Base-by-base conservation (phyloP, 2,113 vertebrate species). In the Butastur rufipennis region DNA sequence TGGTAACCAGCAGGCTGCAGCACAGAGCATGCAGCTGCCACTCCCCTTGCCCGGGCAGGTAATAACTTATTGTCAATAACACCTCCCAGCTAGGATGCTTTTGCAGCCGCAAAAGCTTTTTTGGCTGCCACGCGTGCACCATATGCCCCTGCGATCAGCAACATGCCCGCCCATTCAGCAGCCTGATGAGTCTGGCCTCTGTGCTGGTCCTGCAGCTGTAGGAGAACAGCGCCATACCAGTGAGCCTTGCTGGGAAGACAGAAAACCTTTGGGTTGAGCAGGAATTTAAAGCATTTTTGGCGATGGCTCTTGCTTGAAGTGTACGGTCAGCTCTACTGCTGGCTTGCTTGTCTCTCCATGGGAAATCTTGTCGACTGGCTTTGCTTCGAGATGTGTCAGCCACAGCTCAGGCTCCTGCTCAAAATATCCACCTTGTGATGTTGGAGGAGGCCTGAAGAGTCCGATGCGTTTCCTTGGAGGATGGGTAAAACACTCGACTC, bases 181-280 rank as follows among this genome's bases (percentile, higher is more conserved):
- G 62, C 83, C 45, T 67, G 79, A 61, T n/a, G 27, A 10, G 67
- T 55, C 13, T 0, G 11, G 65, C 40, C 40, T 40, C 56, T 0
- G 0, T 0, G 4, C 53, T 0, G 7, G 34, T 29, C n/a, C 73
- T 48, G 66, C 43, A n/a, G 4, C 65, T 0, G 0, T 20, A 3
- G 1, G 1, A 67, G 25, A 78, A 78, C 78, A 59, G 48, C 2
- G 4, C 40, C 31, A 2, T 15, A 77, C 53, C 84, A 52, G 58
- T 1, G 7, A 78, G 45, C 55, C 32, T 61, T 31, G 34, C 78
- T 78, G 73, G 38, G 74, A 71, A 62, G 61, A 32, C 47, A 71
- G 21, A 74, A 34, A 71, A 55, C 36, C 53, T 72, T 11, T 0
- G 6, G 62, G 56, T 0, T 26, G 50, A 48, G 62, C 67, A 65